Evolutionary conservation across 2,888 invertebrate genomes (phyloP).

Genomic region (Stratiomys singularior): DNA sequence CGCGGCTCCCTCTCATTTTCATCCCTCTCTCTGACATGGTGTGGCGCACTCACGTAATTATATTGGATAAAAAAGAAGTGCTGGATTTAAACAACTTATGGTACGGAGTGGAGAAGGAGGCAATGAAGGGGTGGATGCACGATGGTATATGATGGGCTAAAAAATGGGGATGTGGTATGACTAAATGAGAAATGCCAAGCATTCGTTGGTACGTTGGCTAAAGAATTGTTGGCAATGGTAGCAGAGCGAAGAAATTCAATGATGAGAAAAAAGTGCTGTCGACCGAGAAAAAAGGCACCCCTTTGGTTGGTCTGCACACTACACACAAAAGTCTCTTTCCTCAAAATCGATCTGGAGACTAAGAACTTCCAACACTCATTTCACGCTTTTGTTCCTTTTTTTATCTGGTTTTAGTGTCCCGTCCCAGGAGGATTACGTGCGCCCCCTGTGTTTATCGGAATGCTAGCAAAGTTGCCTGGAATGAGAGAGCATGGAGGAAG

Average conservation of each 20-base stretch:
- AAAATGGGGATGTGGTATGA: not conserved
- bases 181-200: not conserved
- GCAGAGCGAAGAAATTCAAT: not conserved
- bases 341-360: conserved; percentile 49
- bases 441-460: conserved; percentile 42
- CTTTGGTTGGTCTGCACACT: not conserved
- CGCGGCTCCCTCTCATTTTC: not conserved
- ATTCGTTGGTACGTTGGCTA: not conserved
- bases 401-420: conserved; percentile 7
- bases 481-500: not conserved
- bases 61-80: conserved; percentile 23
- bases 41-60: conserved; percentile 30
- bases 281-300: conserved; percentile 39
- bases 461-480: not conserved
- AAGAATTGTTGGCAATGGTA: not conserved
- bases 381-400: conserved; percentile 47
- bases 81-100: conserved; percentile 22
- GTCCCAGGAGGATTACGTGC: conserved; percentile 3
- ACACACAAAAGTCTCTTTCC: conserved; percentile 41
- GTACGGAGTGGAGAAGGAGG: conserved; percentile 18
- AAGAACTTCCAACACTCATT: conserved; percentile 48
- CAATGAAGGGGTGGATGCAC: not conserved
- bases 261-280: not conserved
- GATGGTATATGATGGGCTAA: too few relatives aligned
- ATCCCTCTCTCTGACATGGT: not conserved